Conservation (phyloP, 2,888 invertebrate genomes). For the Phlogophora meticulosa region DNA sequence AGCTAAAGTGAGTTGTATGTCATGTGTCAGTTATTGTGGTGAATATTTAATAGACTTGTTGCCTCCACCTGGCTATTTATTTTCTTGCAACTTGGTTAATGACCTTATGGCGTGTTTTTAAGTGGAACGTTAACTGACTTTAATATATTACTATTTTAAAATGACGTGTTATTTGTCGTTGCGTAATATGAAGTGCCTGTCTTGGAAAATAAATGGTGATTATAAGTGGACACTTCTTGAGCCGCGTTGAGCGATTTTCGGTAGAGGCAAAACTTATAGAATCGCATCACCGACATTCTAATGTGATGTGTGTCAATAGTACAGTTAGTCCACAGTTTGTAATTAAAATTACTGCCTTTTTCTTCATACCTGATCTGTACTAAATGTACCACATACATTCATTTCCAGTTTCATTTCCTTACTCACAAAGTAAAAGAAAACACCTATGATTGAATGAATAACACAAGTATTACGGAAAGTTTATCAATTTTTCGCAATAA, state of each 20-base stretch:
- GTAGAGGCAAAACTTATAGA: too few species aligned
- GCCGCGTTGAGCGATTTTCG: too few species aligned
- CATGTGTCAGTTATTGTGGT: constrained; percentile 46
- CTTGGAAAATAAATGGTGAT: not conserved
- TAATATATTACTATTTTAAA: constrained; percentile 9
- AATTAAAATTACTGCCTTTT: too few species aligned
- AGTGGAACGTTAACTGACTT: constrained; percentile 5
- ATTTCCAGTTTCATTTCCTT: not conserved
- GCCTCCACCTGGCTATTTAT: constrained; percentile 21
- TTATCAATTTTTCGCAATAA: constrained; percentile 65
- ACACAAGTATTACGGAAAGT: constrained; percentile 14
- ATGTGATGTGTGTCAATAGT: too few species aligned
- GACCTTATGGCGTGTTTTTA: constrained; percentile 19
- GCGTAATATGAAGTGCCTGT: not conserved
- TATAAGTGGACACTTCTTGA: too few species aligned
- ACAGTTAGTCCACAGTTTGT: too few species aligned
- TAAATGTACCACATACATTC: too few species aligned
- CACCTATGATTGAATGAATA: constrained; percentile 1
- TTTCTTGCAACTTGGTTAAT: constrained; percentile 33
- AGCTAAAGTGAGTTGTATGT: constrained; percentile 42
- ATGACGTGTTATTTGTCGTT: constrained; percentile 8
- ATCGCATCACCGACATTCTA: too few species aligned
- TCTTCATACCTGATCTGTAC: too few species aligned
- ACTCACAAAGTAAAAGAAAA: not conserved
- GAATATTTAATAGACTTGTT: constrained; percentile 50